A percentile compares a stretch with the other conserved stretches of the same genome.
Conservation (phyloP, 2,888 invertebrate species). For the Spilarctia lutea region DNA sequence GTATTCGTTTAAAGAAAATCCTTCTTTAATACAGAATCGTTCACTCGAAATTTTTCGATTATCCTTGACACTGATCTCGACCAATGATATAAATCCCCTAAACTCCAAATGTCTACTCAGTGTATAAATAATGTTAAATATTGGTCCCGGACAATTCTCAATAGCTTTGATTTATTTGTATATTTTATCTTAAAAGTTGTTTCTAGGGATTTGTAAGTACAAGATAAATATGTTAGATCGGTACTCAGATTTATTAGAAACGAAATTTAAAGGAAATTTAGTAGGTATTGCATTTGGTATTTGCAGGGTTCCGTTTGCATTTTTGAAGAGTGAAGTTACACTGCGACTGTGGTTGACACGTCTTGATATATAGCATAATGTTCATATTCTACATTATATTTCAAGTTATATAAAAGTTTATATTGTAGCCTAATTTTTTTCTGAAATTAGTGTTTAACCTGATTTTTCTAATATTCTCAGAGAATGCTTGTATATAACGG, state of each 20-base stretch:
- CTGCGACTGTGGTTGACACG: no score
- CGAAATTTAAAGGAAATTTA: background rate
- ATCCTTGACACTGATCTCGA: slow-evolving; percentile 16
- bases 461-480: no score
- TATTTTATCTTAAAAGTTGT: slow-evolving; percentile 13
- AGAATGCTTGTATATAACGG: no score
- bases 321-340: background rate
- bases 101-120: slow-evolving; percentile 15
- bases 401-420: no score
- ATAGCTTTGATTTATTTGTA: slow-evolving; percentile 24
- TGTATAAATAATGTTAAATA: slow-evolving; percentile 26
- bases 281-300: background rate
- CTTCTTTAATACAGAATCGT: slow-evolving; percentile 2
- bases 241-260: slow-evolving; percentile 1
- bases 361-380: no score
- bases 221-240: slow-evolving; percentile 1
- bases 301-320: background rate
- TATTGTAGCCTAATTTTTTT: no score
- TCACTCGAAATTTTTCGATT: slow-evolving; percentile 14
- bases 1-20: slow-evolving; percentile 6
- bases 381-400: no score
- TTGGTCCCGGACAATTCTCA: slow-evolving; percentile 8
- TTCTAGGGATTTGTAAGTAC: slow-evolving; percentile 14
- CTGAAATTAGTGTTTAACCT: no score
- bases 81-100: slow-evolving; percentile 11